These are phyloP conservation scores for Nymphalis polychloros DNA, from an alignment of 2,888 invertebrate species.

Conservation along the genomic window DNA sequence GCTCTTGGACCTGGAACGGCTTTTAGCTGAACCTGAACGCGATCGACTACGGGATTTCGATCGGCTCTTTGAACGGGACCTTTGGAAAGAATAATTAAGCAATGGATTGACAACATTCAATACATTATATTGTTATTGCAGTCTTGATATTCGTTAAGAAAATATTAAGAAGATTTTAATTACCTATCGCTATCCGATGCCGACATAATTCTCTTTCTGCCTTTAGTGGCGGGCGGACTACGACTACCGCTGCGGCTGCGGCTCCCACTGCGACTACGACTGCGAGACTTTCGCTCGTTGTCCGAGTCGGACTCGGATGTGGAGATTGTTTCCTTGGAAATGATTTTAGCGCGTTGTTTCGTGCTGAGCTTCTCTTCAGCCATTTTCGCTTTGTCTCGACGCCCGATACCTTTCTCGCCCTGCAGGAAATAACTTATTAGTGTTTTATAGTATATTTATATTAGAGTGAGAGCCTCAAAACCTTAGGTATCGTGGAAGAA, in stretches of 20 bases:
- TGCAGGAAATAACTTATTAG: constrained; percentile 35
- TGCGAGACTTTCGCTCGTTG: constrained; percentile 57
- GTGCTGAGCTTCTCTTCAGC: constrained; percentile 87
- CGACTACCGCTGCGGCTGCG: constrained; percentile 78
- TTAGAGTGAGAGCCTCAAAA: no score
- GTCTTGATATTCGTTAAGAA: no score
- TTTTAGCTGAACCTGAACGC: constrained; percentile 54
- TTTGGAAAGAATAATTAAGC: neutral
- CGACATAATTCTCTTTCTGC: constrained; percentile 83
- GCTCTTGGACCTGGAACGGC: constrained; percentile 55
- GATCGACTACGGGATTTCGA: constrained; percentile 68
- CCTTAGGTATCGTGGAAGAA: no score
- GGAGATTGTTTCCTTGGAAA: constrained; percentile 97
- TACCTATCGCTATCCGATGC: constrained; percentile 82
- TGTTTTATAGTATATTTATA: neutral
- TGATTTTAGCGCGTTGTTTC: constrained; percentile 93
- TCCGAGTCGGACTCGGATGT: constrained; percentile 92
- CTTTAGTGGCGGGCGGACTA: constrained; percentile 71
- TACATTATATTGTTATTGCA: no score
- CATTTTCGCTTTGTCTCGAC: constrained; percentile 66
- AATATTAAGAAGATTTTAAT: neutral
- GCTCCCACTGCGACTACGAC: constrained; percentile 56
- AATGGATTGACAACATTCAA: no score
- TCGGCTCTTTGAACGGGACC: constrained; percentile 58
- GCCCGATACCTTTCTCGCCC: constrained; percentile 71